These are phyloP conservation scores for Balearica regulorum DNA, from an alignment of 2,797 vertebrate species.

Conservation along the genomic window DNA sequence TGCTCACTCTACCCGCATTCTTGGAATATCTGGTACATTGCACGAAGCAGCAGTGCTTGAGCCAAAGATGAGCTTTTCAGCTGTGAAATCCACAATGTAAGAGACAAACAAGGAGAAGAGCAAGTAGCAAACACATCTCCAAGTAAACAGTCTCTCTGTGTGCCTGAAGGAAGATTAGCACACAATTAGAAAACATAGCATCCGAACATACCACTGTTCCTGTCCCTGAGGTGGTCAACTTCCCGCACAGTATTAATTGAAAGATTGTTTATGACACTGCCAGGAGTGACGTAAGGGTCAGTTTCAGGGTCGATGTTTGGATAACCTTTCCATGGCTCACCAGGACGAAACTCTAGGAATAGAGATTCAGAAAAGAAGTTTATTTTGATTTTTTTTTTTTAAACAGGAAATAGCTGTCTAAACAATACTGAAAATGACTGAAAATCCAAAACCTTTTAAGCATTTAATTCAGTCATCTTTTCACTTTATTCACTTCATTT, in stretches of 20 bases:
- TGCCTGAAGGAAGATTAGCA: background rate
- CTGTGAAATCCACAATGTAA: background rate
- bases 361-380: background rate
- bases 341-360: constrained; percentile 93
- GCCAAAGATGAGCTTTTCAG: background rate
- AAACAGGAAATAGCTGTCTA: background rate
- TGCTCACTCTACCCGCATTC: background rate
- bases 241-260: constrained; percentile 99
- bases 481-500: background rate
- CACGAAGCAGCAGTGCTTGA: background rate
- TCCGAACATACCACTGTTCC: constrained; percentile 88
- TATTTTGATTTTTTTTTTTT: background rate
- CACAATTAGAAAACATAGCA: fast-evolving
- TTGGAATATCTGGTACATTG: background rate
- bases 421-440: background rate
- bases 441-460: background rate
- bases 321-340: constrained; percentile 99
- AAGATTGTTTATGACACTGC: constrained; percentile 99
- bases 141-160: background rate
- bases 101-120: background rate
- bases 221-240: constrained; percentile 99
- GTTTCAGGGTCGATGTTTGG: constrained; percentile 99
- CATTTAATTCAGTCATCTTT: background rate
- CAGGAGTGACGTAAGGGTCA: constrained; percentile 99
- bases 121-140: background rate